Evolutionary conservation across 2,797 vertebrate species (phyloP), one percentile per base, ranked within the genome.

Genomic region (Hapalemur alaotrensis): DNA sequence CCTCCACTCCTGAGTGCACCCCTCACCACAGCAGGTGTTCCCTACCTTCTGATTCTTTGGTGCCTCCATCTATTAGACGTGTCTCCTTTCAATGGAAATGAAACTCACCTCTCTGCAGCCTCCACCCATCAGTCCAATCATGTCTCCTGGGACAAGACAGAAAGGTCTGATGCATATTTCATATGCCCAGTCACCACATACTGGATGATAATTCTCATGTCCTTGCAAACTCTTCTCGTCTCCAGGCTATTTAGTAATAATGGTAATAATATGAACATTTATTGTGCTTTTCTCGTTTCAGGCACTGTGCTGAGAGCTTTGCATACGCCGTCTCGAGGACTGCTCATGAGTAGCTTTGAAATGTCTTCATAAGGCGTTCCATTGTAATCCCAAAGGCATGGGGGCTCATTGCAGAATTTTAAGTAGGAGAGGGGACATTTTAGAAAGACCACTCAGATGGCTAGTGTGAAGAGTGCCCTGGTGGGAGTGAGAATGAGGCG

Each of bases 321-420:
- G 10, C 46, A 86, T 61, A 35, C 28, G 59, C 54, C 0, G 0
- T 84, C 59, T 82, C 23, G 0, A 61, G 67, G 12, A 13, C 89
- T 89, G 67, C 63, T 73, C 75, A 76, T 50, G 61, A 76, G 52
- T 32, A 80, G 79, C 90, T 91, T 91, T 75, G 76, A 95, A 95
- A 92, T 46, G 48, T 70, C 73, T 83, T 75, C 7, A 5, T 41
- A 59, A 91, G 63, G 46, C 7, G 1, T 23, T 92, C 72, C 20
- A 10, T 50, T 48, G 28, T 82, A 72, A 85, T 89, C 81, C 67
- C 52, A 43, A 87, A 85, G 30, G 41, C 65, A 9, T 23, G n/a
- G 84, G 46, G 57, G 35, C 15, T 86, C 57, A 5, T 25, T 75
- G 75, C 7, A 89, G 85, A 86, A 93, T 94, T 89, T 85, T 88